Evolutionary conservation across 2,113 vertebrate species (phyloP), one percentile per base, ranked within the genome.

Genomic region (Hippocampus mohnikei): DNA sequence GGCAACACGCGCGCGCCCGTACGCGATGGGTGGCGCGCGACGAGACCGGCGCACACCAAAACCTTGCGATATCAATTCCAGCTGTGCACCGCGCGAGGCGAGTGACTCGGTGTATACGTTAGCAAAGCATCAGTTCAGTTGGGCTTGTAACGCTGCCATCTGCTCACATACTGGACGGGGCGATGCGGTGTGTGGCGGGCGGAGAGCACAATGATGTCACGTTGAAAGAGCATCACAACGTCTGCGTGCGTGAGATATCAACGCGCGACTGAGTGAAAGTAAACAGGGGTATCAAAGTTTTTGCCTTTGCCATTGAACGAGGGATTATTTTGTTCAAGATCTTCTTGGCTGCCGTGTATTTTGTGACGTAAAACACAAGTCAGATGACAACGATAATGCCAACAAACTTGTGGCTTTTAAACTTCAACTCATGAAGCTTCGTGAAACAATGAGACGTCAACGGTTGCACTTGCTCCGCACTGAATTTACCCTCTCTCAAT

Each of bases 51-150:
- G 79, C 85, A 87, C 69, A 74, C 84, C 79, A 82, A 81, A 61
- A 41, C 13, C 41, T 77, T 62, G 44, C 72, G 75, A 90, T 87
- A 93, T 92, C 81, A 91, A 88, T 85, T 77, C 84, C 88, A 91
- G 90, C 87, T 91, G 89, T 86, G 70, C 64, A 69, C 69, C 71
- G 81, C 77, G 68, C 87, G 69, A 81, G 74, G 76, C 65, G 58
- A 40, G 61, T 25, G 33, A 44, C 13, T 41, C 23, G 2, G 7
- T 50, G 40, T 72, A 40, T 72, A 46, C 46, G 29, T 73, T 48
- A 53, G 56, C 67, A 66, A 71, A 72, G 15, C 21, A 70, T 64
- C 64, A 52, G 75, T 80, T 70, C 67, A 48, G n/a, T 65, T 63
- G 27, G 46, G 55, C 33, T 53, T 40, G 20, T 58, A 52, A 60